Percentiles rank a stretch among this genome's conserved stretches.
phyloP scores from a whole-genome alignment of 2,888 invertebrate species.

The Ferdinandea cuprea region DNA sequence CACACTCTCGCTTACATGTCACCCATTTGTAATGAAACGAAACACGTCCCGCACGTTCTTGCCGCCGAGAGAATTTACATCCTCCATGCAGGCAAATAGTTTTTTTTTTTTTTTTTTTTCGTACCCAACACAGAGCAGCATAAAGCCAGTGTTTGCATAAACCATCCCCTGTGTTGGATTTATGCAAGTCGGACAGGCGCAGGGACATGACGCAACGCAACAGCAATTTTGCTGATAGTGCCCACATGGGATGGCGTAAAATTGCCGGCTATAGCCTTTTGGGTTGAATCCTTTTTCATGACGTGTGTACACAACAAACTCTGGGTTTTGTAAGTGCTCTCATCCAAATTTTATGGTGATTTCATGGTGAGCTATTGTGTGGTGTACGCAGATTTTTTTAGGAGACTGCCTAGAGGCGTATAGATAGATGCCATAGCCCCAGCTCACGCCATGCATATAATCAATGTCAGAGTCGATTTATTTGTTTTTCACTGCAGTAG shows the following conservation, averaged over 20 bases:
- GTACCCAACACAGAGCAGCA: constrained; percentile 26
- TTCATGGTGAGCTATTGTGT: constrained; percentile 19
- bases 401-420: not conserved
- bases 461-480: constrained; percentile 47
- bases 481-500: constrained; percentile 44
- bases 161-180: constrained; percentile 57
- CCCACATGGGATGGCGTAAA: constrained; percentile 40
- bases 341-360: constrained; percentile 17
- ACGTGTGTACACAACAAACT: not conserved
- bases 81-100: constrained; percentile 12
- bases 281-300: constrained; percentile 4
- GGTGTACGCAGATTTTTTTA: constrained; percentile 31
- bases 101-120: constrained; percentile 14
- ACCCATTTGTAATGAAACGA: constrained; percentile 53
- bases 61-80: constrained; percentile 42
- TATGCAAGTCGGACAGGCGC: constrained; percentile 30
- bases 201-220: constrained; percentile 22
- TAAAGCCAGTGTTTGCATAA: constrained; percentile 68
- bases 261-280: constrained; percentile 31
- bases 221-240: constrained; percentile 59
- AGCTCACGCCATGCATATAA: constrained; percentile 1
- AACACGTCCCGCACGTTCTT: constrained; percentile 53
- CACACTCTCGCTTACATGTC: constrained; percentile 46
- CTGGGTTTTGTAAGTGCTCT: constrained; percentile 1
- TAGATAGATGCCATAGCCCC: not conserved